phyloP scores from a whole-genome alignment of 2,888 invertebrate genomes.

The Terebella lapidaria region DNA sequence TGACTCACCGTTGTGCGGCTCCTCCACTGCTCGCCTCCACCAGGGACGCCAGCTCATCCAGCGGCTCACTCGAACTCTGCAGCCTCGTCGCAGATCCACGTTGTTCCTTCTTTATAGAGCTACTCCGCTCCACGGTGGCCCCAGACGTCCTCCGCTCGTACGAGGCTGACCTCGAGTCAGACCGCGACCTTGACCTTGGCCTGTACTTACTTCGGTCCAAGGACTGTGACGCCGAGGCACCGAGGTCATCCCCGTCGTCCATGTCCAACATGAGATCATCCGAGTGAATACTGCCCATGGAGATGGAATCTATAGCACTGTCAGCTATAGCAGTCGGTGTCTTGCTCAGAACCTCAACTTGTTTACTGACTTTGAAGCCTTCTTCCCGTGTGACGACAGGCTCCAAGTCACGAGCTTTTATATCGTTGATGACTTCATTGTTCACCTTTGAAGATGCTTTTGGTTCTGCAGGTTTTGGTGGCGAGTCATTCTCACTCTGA shows the following conservation, averaged over 20 bases:
- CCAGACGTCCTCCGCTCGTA: not conserved
- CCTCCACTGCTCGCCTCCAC: not conserved
- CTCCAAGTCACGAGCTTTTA: not conserved
- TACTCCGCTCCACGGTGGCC: too few relatives aligned
- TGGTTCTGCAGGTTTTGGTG: not conserved
- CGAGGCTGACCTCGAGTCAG: not conserved
- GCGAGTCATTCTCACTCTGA: not conserved
- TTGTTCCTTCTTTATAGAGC: too few relatives aligned
- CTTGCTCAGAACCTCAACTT: not conserved
- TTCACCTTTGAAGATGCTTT: not conserved
- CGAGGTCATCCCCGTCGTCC: slow-evolving; percentile 2
- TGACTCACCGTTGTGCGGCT: not conserved
- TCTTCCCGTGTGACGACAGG: not conserved
- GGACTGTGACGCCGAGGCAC: not conserved
- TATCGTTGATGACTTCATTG: not conserved
- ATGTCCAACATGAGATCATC: slow-evolving; percentile 24
- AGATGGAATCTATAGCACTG: not conserved
- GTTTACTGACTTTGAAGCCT: not conserved
- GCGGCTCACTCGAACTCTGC: too few relatives aligned
- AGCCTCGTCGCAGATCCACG: not conserved
- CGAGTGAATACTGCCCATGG: slow-evolving; percentile 1
- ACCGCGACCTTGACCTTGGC: not conserved
- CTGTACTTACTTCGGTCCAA: not conserved
- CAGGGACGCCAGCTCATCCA: not conserved
- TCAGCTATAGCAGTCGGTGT: too few relatives aligned